A percentile compares a stretch with the other conserved stretches of the same genome.
phyloP scores from a whole-genome alignment of 2,797 vertebrate species.

The Notolabrus celidotus region DNA sequence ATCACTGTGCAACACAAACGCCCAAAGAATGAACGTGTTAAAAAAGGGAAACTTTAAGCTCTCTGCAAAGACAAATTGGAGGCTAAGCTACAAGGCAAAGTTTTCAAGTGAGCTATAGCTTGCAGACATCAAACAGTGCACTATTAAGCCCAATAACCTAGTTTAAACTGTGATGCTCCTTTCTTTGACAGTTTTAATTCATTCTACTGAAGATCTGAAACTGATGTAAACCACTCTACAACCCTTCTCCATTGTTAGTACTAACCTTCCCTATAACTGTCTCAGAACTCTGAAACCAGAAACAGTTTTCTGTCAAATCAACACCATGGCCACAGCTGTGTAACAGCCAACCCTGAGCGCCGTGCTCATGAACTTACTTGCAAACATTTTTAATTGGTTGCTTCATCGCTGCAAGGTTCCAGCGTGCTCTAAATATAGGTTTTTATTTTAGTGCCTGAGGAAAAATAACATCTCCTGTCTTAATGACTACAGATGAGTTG shows the following conservation, averaged over 20 bases:
- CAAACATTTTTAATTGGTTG: conserved; percentile 26
- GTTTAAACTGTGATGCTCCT: conserved; percentile 3
- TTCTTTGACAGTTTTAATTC: conserved; percentile 14
- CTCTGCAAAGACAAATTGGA: conserved; percentile 29
- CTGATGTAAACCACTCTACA: conserved; percentile 17
- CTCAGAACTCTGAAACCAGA: conserved; percentile 2
- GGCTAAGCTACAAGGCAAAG: conserved; percentile 18
- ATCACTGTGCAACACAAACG: neutral
- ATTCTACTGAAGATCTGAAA: conserved; percentile 6
- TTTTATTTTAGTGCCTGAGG: conserved; percentile 10
- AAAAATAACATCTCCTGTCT: neutral
- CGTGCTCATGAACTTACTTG: neutral
- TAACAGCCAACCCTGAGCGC: neutral
- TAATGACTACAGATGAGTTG: conserved; percentile 16
- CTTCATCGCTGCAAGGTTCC: conserved; percentile 1
- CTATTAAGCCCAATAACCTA: neutral
- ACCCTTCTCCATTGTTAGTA: conserved; percentile 5
- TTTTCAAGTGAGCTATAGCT: conserved; percentile 5
- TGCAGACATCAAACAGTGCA: conserved; percentile 15
- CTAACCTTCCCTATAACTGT: conserved; percentile 15
- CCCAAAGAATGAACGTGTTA: conserved; percentile 18
- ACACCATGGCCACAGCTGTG: conserved; percentile 10
- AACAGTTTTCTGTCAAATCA: conserved; percentile 14
- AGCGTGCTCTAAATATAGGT: conserved; percentile 5
- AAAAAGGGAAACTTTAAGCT: conserved; percentile 16